Evolutionary conservation across 1,140 invertebrate genomes (phyloP), one percentile per base, ranked within the genome.

Genomic region (Druon quercuslanigerum): DNA sequence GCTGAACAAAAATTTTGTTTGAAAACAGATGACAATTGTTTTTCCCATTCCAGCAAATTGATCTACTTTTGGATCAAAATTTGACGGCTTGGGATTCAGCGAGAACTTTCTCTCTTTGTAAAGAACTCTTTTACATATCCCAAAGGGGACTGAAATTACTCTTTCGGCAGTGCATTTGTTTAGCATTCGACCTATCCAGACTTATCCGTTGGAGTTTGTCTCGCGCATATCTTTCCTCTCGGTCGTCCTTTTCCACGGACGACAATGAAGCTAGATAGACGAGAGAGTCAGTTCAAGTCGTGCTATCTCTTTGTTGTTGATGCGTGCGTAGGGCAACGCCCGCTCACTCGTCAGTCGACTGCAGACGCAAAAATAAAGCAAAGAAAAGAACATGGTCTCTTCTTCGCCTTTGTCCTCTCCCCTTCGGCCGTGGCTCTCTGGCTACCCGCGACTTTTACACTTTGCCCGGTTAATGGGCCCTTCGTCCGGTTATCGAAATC

Each of bases 221-320:
- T 46, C 8, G 73, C 74, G 76, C 77, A 78, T 75, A 80, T 79
- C 77, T 71, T 71, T 52, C 50, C 75, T 74, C 77, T 80, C 73
- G 79, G 77, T 75, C 57, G 66, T 57, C 51, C 77, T 76, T 76
- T 82, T 77, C 71, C 71, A 72, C 75, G 71, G 76, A 79, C 80
- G 83, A 82, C 83, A 84, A 84, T 84, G 80, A 79, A 77, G 80
- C 72, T 80, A 84, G 82, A 82, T 80, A 78, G 77, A 83, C 74
- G 51, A 71, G 54, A 11, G 57, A 66, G 74, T 80, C 75, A 76
- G 72, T 52, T 73, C 66, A 76, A 76, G 78, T 71, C 14, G 76
- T 73, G 77, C 78, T 86, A 87, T 87, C 82, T 86, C 81, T 84
- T 85, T 85, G 82, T 85, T 88, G 85, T 87, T 85, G 79, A 84